phyloP scores from a whole-genome alignment of 2,888 invertebrate species.

The Andrena bucephala region DNA sequence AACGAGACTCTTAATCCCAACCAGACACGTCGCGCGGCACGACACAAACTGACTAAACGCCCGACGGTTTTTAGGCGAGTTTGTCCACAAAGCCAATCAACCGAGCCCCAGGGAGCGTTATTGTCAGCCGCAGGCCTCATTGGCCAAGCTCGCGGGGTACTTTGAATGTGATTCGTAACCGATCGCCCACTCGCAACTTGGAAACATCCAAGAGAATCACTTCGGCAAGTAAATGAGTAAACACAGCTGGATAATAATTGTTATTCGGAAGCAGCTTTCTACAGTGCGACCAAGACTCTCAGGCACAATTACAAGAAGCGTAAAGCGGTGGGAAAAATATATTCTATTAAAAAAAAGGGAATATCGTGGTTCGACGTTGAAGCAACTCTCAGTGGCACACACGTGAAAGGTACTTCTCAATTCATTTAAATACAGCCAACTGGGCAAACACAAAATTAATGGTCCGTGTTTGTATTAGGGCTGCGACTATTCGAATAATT shows the following conservation, averaged over 20 bases:
- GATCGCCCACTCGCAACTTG: neutral
- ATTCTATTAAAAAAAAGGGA: too few relatives aligned
- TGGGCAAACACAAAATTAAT: too few relatives aligned
- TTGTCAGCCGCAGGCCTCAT: conserved; percentile 41
- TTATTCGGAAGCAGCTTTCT: too few relatives aligned
- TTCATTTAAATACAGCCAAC: too few relatives aligned
- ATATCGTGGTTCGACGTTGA: too few relatives aligned
- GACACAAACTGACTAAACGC: conserved; percentile 59
- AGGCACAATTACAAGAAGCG: too few relatives aligned
- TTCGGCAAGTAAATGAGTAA: neutral
- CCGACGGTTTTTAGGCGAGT: conserved; percentile 40
- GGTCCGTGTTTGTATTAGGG: too few relatives aligned
- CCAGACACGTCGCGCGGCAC: conserved; percentile 51
- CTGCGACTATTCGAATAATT: too few relatives aligned
- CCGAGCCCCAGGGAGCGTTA: conserved; percentile 36
- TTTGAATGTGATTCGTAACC: conserved; percentile 51
- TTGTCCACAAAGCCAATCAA: conserved; percentile 55
- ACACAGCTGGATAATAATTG: neutral
- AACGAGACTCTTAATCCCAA: conserved; percentile 42
- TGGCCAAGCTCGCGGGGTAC: conserved; percentile 42
- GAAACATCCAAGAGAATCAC: neutral
- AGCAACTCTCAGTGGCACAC: too few relatives aligned
- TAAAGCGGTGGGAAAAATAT: too few relatives aligned
- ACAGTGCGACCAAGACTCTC: too few relatives aligned
- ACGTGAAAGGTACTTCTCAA: too few relatives aligned